A percentile compares a stretch with the other conserved stretches of the same genome.
Evolutionary conservation across 1,140 invertebrate species (phyloP).

Genomic region (Drosophila lacertosa): DNA sequence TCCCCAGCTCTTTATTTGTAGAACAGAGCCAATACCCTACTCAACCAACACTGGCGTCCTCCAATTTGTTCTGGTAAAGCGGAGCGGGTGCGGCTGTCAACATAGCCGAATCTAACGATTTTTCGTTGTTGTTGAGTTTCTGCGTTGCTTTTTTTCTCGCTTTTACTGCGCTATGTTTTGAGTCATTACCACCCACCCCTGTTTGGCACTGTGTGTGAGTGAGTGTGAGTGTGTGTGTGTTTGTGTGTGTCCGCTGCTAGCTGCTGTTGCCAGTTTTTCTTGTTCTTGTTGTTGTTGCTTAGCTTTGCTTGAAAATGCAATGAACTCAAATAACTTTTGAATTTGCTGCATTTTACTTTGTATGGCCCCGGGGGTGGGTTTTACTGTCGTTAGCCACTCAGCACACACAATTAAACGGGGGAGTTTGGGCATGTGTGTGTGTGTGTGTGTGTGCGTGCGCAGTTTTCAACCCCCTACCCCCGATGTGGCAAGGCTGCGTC

Average conservation of each 20-base stretch:
- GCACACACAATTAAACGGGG: constrained; percentile 54
- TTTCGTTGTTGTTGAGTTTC: constrained; percentile 58
- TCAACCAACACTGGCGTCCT: background rate
- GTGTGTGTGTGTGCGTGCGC: constrained; percentile 48
- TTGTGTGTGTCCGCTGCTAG: constrained; percentile 32
- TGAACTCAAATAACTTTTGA: constrained; percentile 83
- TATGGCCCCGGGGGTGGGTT: constrained; percentile 67
- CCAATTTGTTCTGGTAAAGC: constrained; percentile 13
- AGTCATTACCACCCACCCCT: constrained; percentile 79
- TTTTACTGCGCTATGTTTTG: constrained; percentile 70
- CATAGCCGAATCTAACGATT: constrained; percentile 73
- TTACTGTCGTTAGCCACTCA: constrained; percentile 73
- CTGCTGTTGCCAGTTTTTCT: constrained; percentile 46
- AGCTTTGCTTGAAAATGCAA: constrained; percentile 81
- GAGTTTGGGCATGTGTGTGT: constrained; percentile 35
- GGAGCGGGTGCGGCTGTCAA: constrained; percentile 59
- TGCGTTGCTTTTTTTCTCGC: constrained; percentile 49
- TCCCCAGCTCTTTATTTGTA: constrained; percentile 1
- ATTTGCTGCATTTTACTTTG: constrained; percentile 80
- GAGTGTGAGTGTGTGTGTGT: constrained; percentile 18
- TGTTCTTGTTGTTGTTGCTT: constrained; percentile 56
- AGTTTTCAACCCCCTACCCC: constrained; percentile 73
- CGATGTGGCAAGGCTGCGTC: constrained; percentile 48
- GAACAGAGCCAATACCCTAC: constrained; percentile 7
- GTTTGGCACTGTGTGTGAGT: constrained; percentile 31